A percentile compares a stretch with the other conserved stretches of the same genome.
These are phyloP conservation scores for Parthenolecanium corni DNA, from an alignment of 2,888 invertebrate species.

Conservation along the genomic window DNA sequence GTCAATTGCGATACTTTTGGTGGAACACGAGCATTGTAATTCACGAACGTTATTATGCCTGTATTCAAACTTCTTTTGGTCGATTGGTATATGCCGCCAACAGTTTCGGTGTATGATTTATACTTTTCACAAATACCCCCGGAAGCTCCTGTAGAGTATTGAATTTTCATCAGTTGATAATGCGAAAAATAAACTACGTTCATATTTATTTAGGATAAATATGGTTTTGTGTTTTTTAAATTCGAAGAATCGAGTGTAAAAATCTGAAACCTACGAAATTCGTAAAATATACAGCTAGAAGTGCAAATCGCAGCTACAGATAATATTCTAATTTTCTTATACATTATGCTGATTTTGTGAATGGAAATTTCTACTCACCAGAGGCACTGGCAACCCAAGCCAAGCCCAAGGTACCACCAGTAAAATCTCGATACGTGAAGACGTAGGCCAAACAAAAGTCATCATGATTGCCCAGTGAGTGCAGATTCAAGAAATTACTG, in stretches of 20 bases:
- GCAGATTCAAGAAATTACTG: slow-evolving; percentile 94
- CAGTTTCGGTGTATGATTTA: slow-evolving; percentile 92
- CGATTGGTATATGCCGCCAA: slow-evolving; percentile 85
- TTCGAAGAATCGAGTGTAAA: too few relatives aligned
- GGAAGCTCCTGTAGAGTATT: slow-evolving; percentile 59
- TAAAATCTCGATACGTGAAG: slow-evolving; percentile 95
- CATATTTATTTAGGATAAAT: too few relatives aligned
- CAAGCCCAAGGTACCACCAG: slow-evolving; percentile 91
- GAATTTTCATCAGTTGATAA: too few relatives aligned
- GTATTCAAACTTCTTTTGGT: slow-evolving; percentile 92
- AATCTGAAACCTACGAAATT: too few relatives aligned
- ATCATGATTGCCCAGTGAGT: slow-evolving; percentile 92
- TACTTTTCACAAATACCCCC: slow-evolving; percentile 98
- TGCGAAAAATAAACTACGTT: background rate
- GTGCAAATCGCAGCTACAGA: too few relatives aligned
- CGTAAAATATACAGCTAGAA: too few relatives aligned
- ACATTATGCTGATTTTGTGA: background rate
- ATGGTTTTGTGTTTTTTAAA: too few relatives aligned
- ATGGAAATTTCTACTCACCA: slow-evolving; percentile 24
- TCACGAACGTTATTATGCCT: slow-evolving; percentile 96
- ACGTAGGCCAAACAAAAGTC: slow-evolving; percentile 99
- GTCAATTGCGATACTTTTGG: slow-evolving; percentile 96
- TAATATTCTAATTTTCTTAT: background rate
- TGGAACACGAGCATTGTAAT: slow-evolving; percentile 93
- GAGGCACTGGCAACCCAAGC: slow-evolving; percentile 81